Conservation (phyloP, 1,140 invertebrate species). For the Apocrypta bakeri region DNA sequence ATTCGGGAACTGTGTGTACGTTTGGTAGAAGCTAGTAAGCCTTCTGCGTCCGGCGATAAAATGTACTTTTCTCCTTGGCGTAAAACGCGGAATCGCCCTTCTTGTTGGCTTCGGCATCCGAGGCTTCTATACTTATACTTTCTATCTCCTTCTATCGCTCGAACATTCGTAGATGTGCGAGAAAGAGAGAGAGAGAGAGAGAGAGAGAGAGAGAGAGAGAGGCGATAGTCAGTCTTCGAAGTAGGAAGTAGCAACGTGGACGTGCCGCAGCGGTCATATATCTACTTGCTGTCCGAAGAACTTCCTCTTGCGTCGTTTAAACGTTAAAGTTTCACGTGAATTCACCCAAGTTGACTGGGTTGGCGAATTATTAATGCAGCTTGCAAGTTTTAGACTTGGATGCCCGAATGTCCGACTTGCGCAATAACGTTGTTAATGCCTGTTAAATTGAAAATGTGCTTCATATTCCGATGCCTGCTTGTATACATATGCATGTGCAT, state of each 20-base stretch:
- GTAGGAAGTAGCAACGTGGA: constrained; percentile 13
- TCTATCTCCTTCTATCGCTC: background rate
- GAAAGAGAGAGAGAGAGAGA: no score
- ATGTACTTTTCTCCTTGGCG: constrained; percentile 53
- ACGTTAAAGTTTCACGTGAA: constrained; percentile 50
- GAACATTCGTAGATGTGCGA: constrained; percentile 8
- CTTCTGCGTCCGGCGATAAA: constrained; percentile 55
- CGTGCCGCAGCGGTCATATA: constrained; percentile 37
- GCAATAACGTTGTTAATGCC: constrained; percentile 32
- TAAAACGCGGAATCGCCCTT: constrained; percentile 52
- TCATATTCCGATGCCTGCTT: background rate
- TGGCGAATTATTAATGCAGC: constrained; percentile 44
- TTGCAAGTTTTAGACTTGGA: constrained; percentile 40
- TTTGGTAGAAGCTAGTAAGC: constrained; percentile 16
- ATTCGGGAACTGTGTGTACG: background rate
- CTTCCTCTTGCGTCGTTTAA: constrained; percentile 42
- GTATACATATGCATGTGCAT: no score
- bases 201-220: no score
- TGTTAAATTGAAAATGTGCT: constrained; percentile 16
- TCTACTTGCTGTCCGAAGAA: constrained; percentile 38
- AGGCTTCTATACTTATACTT: background rate
- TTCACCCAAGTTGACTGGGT: constrained; percentile 38
- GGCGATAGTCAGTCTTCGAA: background rate
- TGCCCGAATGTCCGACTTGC: background rate
- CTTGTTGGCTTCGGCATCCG: constrained; percentile 12